phyloP scores from a whole-genome alignment of 2,888 invertebrate genomes.

The Tenodera sinensis region DNA sequence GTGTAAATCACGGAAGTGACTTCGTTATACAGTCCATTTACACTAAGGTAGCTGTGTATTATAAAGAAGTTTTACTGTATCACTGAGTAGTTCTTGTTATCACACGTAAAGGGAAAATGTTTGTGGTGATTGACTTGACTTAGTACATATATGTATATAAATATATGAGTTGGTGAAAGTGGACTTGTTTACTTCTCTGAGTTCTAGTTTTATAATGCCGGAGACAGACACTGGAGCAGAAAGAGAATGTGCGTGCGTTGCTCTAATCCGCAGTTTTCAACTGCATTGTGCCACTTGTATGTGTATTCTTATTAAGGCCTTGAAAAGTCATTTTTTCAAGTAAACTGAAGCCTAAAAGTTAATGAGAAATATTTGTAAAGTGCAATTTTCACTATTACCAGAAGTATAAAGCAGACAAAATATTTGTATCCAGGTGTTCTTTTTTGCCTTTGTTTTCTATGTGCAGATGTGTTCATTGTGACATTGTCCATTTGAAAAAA shows the following conservation, averaged over 20 bases:
- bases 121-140: conserved; percentile 11
- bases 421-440: neutral
- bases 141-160: neutral
- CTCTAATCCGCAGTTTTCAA: neutral
- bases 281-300: neutral
- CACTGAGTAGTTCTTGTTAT: conserved; percentile 10
- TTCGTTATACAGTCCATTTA: conserved; percentile 5
- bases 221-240: neutral
- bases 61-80: conserved; percentile 1
- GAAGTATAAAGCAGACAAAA: neutral
- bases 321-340: neutral
- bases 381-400: neutral
- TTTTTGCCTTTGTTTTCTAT: neutral
- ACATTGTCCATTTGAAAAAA: too few relatives aligned
- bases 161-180: conserved; percentile 6
- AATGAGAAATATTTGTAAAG: neutral
- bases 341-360: neutral
- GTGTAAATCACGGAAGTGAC: neutral
- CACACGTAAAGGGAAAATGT: neutral
- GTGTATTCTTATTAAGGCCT: conserved; percentile 8
- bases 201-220: conserved; percentile 16
- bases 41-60: neutral
- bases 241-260: conserved; percentile 3
- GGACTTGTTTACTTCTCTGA: conserved; percentile 11
- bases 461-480: neutral